phyloP scores from a whole-genome alignment of 64 coral and sea anemone genomes.

The Acropora yongei region DNA sequence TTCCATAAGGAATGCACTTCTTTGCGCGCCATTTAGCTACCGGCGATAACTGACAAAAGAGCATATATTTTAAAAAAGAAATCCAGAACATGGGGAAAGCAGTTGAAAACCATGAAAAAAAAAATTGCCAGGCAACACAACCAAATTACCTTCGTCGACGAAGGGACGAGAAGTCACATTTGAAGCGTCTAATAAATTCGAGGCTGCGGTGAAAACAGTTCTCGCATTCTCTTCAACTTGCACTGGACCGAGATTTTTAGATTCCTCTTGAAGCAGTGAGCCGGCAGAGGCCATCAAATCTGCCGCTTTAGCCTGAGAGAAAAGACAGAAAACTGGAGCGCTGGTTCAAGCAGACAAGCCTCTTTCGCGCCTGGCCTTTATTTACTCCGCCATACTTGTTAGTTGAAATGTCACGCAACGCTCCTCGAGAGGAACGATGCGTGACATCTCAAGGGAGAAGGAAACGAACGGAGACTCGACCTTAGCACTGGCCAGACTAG shows the following conservation, averaged over 20 bases:
- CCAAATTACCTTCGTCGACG: constrained; percentile 16
- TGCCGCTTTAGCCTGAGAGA: constrained; percentile 1
- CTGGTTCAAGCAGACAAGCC: no score
- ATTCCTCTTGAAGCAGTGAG: neutral
- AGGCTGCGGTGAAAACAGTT: constrained; percentile 30
- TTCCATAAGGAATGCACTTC: no score
- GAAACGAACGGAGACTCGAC: neutral
- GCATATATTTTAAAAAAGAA: no score
- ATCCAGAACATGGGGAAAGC: no score
- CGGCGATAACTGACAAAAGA: no score
- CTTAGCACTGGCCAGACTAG: neutral
- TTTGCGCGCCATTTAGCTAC: no score
- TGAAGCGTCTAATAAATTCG: constrained; percentile 43
- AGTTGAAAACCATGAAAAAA: no score
- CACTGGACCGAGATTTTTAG: neutral
- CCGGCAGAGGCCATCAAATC: neutral
- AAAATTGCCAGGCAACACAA: neutral
- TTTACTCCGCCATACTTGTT: no score
- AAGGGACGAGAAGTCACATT: constrained; percentile 34
- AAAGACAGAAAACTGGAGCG: neutral
- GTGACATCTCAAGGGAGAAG: neutral
- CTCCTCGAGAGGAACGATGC: neutral
- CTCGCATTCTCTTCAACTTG: constrained; percentile 47
- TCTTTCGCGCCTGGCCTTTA: no score
- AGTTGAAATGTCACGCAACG: no score